Evolutionary conservation across 2,113 vertebrate genomes (phyloP).

Genomic region (Vombatus ursinus): DNA sequence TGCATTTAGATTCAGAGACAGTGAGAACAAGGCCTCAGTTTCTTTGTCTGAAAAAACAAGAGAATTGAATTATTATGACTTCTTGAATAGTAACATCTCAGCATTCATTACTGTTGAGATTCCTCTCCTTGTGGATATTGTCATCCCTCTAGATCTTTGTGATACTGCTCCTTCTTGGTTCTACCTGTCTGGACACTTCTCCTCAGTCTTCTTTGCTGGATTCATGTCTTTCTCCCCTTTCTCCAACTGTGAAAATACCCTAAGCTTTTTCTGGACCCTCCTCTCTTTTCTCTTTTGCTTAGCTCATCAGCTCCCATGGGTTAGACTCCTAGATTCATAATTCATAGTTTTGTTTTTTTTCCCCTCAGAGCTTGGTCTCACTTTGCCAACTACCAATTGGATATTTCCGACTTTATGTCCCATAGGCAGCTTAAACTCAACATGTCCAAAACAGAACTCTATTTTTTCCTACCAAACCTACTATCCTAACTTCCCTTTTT

Average conservation of each 20-base stretch:
- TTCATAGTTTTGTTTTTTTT: neutral
- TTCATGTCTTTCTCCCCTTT: neutral
- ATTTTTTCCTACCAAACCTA: neutral
- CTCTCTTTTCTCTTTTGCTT: neutral
- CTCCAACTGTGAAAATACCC: neutral
- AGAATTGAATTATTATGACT: neutral
- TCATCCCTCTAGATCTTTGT: neutral
- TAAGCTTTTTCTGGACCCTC: neutral
- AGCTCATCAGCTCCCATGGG: neutral
- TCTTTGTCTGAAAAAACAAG: neutral
- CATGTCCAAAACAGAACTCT: neutral
- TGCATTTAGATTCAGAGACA: neutral
- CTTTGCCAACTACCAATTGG: neutral
- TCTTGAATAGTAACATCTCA: neutral
- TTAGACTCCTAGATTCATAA: neutral
- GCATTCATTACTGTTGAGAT: neutral
- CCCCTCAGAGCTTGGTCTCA: neutral
- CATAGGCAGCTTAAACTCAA: neutral
- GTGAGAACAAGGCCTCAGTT: neutral
- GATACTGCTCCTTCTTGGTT: neutral
- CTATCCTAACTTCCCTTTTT: neutral
- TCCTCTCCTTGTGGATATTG: neutral
- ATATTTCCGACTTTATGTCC: neutral
- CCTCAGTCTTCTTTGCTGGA: neutral
- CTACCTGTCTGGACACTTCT: neutral